A percentile compares a stretch with the other conserved stretches of the same genome.
Conservation (phyloP, 2,113 vertebrate genomes). For the Nanorana parkeri region DNA sequence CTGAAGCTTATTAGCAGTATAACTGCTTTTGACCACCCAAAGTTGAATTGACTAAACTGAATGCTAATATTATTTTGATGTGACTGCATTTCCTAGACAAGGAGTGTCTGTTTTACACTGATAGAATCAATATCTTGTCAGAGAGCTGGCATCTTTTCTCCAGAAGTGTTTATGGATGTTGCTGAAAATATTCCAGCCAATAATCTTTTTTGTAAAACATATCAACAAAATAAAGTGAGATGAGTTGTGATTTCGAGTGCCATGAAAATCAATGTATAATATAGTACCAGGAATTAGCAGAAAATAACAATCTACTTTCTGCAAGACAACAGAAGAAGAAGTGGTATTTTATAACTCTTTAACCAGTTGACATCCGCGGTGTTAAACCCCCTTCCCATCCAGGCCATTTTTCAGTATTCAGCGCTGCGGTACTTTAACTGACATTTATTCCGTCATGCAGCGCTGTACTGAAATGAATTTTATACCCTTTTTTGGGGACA, state of each 20-base stretch:
- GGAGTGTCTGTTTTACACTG: conserved; percentile 13
- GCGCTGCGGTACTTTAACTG: too few species aligned
- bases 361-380: too few species aligned
- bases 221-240: conserved; percentile 7
- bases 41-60: neutral
- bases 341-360: too few species aligned
- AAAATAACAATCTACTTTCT: neutral
- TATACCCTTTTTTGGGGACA: too few species aligned
- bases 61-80: conserved; percentile 4
- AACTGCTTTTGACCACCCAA: neutral
- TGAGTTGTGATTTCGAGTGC: conserved; percentile 7
- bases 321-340: too few species aligned
- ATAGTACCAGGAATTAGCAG: neutral
- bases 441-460: too few species aligned
- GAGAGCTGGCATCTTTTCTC: conserved; percentile 1
- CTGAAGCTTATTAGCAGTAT: neutral
- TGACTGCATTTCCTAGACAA: conserved; percentile 1
- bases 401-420: too few species aligned
- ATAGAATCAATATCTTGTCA: conserved; percentile 41
- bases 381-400: too few species aligned
- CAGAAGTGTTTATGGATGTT: conserved; percentile 1
- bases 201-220: conserved; percentile 11
- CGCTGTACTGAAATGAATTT: too few species aligned
- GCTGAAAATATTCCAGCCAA: conserved; percentile 12
- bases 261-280: conserved; percentile 2